Base-by-base conservation (phyloP, 2,888 invertebrate genomes). In the Podabrus alpinus region DNA sequence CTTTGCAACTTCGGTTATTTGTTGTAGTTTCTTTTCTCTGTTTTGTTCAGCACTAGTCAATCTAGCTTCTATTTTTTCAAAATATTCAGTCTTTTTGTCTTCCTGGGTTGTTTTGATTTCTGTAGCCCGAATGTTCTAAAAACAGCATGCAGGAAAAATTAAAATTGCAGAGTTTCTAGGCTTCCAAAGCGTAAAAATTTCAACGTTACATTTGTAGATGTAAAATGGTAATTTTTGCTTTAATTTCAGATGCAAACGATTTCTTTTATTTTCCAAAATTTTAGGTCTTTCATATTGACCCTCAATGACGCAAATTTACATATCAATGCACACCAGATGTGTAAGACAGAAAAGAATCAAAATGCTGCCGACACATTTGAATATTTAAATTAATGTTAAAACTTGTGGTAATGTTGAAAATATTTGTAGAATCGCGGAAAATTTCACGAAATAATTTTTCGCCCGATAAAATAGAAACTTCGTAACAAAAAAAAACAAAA, bases 11-110 rank as follows among this genome's bases (percentile, higher is more conserved):
- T 95, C 95, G 87, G 96, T 90, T 89, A 94, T 94, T 88, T 93
- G 94, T 89, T 94, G 94, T 79, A 95, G 92, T 88, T 95, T 95
- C 87, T 93, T 93, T 87, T 94, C 94, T 81, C 96, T 91, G 86
- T 96, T 96, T 87, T 92, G 92, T 88, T 95, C 94, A 79, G 95
- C 95, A 80, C 92, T 90, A 82, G 92, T 92, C 84, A 95, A 91
- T 88, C 95, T 95, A 85, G 90, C 92, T 88, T 88, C 88, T 77
- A 89, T 84, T 82, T 89, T 88, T 83, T 89, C 89, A 83, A 89
- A 88, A 84, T 80, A 83, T 79, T 89, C 88, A 73, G 83, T 82
- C 80, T 85, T 86, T 86, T 87, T 82, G 61, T 80, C 84, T 79
- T 86, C 86, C 70, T 82, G 80, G 29, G 82, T 83, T 67, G 84